Percentiles rank a stretch among this genome's conserved stretches.
Conservation (phyloP, 1,140 invertebrate species). For the Parasteatoda tepidariorum region DNA sequence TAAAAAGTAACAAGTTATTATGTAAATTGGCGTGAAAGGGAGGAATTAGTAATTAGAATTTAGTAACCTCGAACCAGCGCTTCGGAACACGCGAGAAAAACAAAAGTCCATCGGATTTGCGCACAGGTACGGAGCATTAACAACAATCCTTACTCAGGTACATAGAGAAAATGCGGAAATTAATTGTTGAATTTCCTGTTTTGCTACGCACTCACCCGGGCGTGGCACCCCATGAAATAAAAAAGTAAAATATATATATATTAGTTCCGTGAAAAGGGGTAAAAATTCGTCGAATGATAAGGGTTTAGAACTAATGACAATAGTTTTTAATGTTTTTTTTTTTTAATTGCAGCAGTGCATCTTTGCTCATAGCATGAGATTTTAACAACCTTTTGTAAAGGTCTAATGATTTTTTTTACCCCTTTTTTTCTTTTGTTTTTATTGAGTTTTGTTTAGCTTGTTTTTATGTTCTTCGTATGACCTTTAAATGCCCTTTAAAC, state of each 20-base stretch:
- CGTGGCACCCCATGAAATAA: not conserved
- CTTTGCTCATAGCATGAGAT: not conserved
- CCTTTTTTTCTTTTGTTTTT: not conserved
- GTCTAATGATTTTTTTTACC: not conserved
- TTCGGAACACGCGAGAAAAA: no score
- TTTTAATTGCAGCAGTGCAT: not conserved
- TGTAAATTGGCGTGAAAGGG: no score
- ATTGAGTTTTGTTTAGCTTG: not conserved
- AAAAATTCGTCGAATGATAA: not conserved
- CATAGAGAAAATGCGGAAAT: slow-evolving; percentile 4
- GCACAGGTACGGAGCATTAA: no score
- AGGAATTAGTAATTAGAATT: no score
- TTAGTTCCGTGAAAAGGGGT: not conserved
- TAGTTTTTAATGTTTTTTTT: not conserved
- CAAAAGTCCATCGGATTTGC: no score
- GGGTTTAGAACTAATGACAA: not conserved
- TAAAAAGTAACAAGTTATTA: no score
- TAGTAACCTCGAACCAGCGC: no score
- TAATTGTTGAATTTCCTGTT: slow-evolving; percentile 41
- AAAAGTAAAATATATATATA: not conserved
- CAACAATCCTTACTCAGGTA: no score
- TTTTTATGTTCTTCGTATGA: not conserved
- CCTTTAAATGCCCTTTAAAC: not conserved
- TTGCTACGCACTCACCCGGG: not conserved
- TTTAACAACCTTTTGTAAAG: slow-evolving; percentile 2